These are phyloP conservation scores for Cecidostiba fungosa DNA, from an alignment of 2,888 invertebrate species.

Conservation along the genomic window DNA sequence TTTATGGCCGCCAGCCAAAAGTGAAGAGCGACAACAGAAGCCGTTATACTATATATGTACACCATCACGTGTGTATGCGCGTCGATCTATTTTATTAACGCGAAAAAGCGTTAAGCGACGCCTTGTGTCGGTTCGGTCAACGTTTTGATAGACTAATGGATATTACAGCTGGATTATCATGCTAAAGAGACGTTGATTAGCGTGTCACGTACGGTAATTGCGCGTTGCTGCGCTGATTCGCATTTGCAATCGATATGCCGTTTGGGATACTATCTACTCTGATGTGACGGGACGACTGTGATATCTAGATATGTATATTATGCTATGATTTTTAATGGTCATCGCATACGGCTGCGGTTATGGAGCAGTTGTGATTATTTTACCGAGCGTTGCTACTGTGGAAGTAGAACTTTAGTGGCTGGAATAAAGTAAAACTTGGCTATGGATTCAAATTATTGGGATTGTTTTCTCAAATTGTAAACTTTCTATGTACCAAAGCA, in stretches of 20 bases:
- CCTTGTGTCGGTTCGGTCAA: constrained; percentile 45
- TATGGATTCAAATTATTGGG: not conserved
- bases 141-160: constrained; percentile 73
- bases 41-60: not conserved
- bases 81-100: constrained; percentile 44
- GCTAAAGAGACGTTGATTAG: constrained; percentile 74
- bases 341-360: too few relatives aligned
- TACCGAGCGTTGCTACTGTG: too few relatives aligned
- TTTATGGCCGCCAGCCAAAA: constrained; percentile 32
- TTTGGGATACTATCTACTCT: not conserved
- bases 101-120: constrained; percentile 32
- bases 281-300: not conserved
- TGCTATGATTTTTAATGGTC: too few relatives aligned
- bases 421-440: too few relatives aligned
- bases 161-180: constrained; percentile 72
- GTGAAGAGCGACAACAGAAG: constrained; percentile 22
- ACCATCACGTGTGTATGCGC: not conserved
- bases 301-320: not conserved
- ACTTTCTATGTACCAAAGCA: too few relatives aligned
- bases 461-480: not conserved
- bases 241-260: constrained; percentile 61
- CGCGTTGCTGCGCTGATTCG: constrained; percentile 63
- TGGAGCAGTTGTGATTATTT: too few relatives aligned
- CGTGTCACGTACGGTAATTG: constrained; percentile 69
- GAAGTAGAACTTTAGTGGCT: too few relatives aligned